Evolutionary conservation across 2,113 vertebrate species (phyloP).

Genomic region (Galbula dea): DNA sequence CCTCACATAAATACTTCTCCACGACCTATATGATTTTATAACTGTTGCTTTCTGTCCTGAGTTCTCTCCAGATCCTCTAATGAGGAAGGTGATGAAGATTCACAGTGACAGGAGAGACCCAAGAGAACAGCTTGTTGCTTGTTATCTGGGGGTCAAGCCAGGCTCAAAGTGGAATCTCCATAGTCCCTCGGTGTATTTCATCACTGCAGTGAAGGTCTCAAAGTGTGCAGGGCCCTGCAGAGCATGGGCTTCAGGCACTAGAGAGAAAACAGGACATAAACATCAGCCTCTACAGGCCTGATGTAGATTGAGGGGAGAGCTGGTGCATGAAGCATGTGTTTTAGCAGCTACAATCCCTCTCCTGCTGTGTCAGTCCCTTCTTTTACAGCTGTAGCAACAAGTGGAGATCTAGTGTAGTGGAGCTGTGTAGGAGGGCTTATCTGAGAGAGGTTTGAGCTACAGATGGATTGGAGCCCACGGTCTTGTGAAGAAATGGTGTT

Average conservation of each 20-base stretch:
- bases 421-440: background rate
- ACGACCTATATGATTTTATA: background rate
- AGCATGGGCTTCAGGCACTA: background rate
- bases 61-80: background rate
- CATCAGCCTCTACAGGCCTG: background rate
- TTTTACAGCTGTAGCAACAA: constrained; percentile 32
- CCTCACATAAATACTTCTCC: background rate
- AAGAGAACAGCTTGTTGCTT: background rate
- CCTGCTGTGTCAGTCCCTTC: background rate
- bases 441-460: background rate
- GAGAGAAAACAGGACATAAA: background rate
- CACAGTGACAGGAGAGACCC: background rate
- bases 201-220: background rate
- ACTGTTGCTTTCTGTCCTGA: background rate
- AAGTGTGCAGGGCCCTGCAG: background rate
- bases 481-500: background rate
- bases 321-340: background rate
- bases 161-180: background rate
- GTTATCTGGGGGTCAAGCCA: background rate
- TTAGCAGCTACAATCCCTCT: background rate
- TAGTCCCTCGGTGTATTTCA: background rate
- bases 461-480: background rate
- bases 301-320: background rate
- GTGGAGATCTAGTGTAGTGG: background rate
- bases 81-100: background rate